These are phyloP conservation scores for Calephelis virginiensis DNA, from an alignment of 1,140 invertebrate species.

Conservation along the genomic window DNA sequence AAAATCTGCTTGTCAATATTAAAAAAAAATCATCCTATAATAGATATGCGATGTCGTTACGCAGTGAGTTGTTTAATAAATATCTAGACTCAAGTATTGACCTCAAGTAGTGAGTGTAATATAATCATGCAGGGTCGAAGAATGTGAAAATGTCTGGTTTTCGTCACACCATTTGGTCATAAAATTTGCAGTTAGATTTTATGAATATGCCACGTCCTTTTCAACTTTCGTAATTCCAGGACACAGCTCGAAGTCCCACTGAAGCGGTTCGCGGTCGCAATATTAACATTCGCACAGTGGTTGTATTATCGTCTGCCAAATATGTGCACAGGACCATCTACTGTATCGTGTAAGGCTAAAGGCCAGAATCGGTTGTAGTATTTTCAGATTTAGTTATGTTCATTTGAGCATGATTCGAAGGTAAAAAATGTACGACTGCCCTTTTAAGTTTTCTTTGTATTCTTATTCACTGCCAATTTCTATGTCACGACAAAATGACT, in stretches of 20 bases:
- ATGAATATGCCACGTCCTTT: conserved; percentile 31
- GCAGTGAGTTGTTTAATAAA: no score
- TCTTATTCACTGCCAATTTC: conserved; percentile 18
- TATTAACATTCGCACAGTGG: conserved; percentile 67
- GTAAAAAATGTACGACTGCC: conserved; percentile 28
- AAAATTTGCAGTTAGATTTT: not conserved
- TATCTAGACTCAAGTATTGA: no score
- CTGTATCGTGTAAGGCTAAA: conserved; percentile 12
- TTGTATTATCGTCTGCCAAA: conserved; percentile 46
- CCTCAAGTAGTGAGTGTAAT: no score
- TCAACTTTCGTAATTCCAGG: conserved; percentile 26
- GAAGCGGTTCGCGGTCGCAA: conserved; percentile 62
- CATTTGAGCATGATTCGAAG: conserved; percentile 29
- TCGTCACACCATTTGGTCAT: not conserved
- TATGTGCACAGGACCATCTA: conserved; percentile 20
- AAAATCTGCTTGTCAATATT: no score
- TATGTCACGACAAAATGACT: conserved; percentile 17
- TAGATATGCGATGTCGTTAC: no score
- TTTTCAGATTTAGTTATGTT: conserved; percentile 17
- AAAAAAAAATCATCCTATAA: no score
- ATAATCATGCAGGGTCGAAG: no score
- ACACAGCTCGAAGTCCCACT: conserved; percentile 50
- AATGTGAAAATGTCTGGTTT: no score
- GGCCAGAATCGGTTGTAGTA: conserved; percentile 15
- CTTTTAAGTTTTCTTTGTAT: conserved; percentile 23